Base-by-base conservation (phyloP, 2,888 invertebrate genomes). In the Archips crataeganus region DNA sequence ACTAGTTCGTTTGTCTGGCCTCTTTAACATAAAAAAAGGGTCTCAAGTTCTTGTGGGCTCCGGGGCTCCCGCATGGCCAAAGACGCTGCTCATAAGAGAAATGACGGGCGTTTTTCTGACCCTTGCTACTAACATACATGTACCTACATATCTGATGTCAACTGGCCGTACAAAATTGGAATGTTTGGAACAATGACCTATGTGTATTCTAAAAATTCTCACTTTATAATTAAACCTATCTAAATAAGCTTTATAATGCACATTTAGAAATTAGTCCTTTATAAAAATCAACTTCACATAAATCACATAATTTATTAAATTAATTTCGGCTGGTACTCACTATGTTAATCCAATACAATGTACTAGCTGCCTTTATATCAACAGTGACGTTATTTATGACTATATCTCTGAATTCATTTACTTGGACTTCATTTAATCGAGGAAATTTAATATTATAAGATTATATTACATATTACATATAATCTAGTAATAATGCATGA, bases 81-180 rank as follows among this genome's bases (percentile, higher is more conserved):
- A 5, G 1, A 36, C 5, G 36, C 39, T 23, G 6, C 39, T 39
- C 39, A 6, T 39, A 6, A 39, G 6, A 6, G 39, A 39, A 39
- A 39, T 39, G 1, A 39, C 3, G 6, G 39, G 39, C 39, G 39
- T 39, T 39, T 39, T 36, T 39, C 6, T 6, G 39, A 39, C 6
- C 39, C 36, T 39, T 39, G 39, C 2, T 4, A 36, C 36, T 60
- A 49, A 59, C 49, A 57, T 71, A 70, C 62, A 54, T 62, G 10
- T 57, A 70, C 15, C 10, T 42, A 85, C 83, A 80, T 66, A 65
- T 49, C 49, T 13, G 34, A 15, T 39, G 62, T 11, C 13, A 32
- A 83, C 78, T 82, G 83, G 84, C 79, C 80, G 79, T 83, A 81
- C 79, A 51, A 49, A 49, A 81, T 81, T 85, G 87, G 87, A 88